phyloP scores from a whole-genome alignment of 1,140 invertebrate species.

The Lycorma delicatula region DNA sequence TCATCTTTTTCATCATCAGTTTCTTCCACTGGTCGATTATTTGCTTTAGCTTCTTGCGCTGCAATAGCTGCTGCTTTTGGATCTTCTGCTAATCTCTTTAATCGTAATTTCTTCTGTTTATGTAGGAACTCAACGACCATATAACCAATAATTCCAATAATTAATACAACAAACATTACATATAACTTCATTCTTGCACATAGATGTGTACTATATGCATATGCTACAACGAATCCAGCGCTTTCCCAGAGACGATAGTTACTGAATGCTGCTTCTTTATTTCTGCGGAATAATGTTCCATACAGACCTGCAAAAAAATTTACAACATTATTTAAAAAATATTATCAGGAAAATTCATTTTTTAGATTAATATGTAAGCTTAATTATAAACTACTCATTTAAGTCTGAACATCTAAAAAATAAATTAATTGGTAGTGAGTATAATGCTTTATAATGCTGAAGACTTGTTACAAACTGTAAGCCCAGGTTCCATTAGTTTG shows the following conservation, averaged over 20 bases:
- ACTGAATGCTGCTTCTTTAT: constrained; percentile 93
- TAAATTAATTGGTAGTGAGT: too few relatives aligned
- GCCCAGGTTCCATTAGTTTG: too few relatives aligned
- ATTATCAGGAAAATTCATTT: constrained; percentile 8
- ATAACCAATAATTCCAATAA: constrained; percentile 72
- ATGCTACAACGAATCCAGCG: constrained; percentile 84
- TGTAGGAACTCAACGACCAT: constrained; percentile 72
- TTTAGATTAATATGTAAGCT: too few relatives aligned
- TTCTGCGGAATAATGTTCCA: constrained; percentile 81
- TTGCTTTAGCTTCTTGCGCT: constrained; percentile 39
- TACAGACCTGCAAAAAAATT: constrained; percentile 62
- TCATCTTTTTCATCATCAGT: constrained; percentile 75
- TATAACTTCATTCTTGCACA: constrained; percentile 87
- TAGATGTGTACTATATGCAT: constrained; percentile 76
- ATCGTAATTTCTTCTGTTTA: constrained; percentile 56
- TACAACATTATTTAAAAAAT: not conserved
- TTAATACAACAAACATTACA: constrained; percentile 69
- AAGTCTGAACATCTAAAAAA: too few relatives aligned
- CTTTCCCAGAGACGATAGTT: constrained; percentile 94
- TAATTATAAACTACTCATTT: too few relatives aligned
- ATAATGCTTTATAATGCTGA: too few relatives aligned
- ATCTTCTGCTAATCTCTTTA: constrained; percentile 59
- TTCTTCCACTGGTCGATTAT: constrained; percentile 48
- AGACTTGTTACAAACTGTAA: too few relatives aligned
- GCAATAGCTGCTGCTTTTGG: constrained; percentile 51